A percentile compares a stretch with the other conserved stretches of the same genome.
Evolutionary conservation across 2,113 vertebrate genomes (phyloP).

Genomic region (Corythornis cristatus): DNA sequence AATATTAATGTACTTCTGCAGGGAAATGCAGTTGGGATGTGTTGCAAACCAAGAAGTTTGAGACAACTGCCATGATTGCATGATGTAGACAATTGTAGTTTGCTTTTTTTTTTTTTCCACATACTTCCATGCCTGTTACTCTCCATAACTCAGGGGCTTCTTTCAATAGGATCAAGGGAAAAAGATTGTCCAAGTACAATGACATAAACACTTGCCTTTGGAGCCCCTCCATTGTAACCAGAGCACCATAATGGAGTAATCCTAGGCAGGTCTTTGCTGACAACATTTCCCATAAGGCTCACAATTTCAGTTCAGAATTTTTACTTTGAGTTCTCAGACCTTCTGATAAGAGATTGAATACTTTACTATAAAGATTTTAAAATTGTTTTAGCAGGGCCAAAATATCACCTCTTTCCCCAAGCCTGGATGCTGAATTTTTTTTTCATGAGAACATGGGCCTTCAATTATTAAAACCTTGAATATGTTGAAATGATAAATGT

Average conservation of each 20-base stretch:
- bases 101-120: background rate
- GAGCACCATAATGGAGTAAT: background rate
- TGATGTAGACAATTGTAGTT: background rate
- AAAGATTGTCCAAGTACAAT: background rate
- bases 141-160: background rate
- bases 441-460: background rate
- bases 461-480: background rate
- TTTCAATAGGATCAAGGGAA: background rate
- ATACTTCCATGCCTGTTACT: background rate
- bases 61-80: background rate
- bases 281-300: background rate
- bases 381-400: background rate
- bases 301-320: background rate
- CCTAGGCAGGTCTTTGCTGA: background rate
- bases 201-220: background rate
- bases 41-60: background rate
- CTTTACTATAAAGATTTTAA: background rate
- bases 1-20: background rate
- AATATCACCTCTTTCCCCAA: background rate
- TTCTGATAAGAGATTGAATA: background rate
- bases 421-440: background rate
- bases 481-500: constrained; percentile 17
- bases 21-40: background rate
- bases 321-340: background rate
- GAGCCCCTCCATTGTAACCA: background rate